phyloP scores from a whole-genome alignment of 64 coral and sea anemone genomes.

The Montipora foliosa region DNA sequence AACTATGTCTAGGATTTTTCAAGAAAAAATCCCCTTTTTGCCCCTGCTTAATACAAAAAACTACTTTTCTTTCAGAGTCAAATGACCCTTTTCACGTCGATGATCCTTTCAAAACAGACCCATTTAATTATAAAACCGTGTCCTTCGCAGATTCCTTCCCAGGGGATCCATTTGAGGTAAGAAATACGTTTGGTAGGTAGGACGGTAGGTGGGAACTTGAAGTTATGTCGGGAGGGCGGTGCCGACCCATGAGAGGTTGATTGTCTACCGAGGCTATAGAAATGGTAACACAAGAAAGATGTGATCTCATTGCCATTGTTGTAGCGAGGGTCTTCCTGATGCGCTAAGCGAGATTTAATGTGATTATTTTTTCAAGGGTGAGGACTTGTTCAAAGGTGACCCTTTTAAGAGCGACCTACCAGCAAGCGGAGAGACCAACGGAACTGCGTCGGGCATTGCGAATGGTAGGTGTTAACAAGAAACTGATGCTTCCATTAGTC shows the following conservation, averaged over 20 bases:
- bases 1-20: background rate
- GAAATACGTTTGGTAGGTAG: background rate
- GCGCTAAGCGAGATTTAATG: too few relatives aligned
- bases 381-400: slow-evolving; percentile 87
- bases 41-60: background rate
- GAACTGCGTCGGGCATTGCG: slow-evolving; percentile 41
- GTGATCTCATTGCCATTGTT: too few relatives aligned
- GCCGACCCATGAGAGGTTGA: too few relatives aligned
- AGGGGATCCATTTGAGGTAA: slow-evolving; percentile 97
- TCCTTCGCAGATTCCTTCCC: slow-evolving; percentile 97
- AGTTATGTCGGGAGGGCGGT: too few relatives aligned
- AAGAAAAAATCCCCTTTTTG: background rate
- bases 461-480: background rate
- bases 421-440: slow-evolving; percentile 64
- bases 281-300: too few relatives aligned
- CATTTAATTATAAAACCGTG: slow-evolving; percentile 97
- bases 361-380: slow-evolving; percentile 47
- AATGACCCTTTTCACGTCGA: slow-evolving; percentile 94
- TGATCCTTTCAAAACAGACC: slow-evolving; percentile 98
- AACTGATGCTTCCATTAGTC: too few relatives aligned
- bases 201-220: too few relatives aligned
- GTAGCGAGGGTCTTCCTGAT: too few relatives aligned
- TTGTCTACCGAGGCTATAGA: too few relatives aligned
- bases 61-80: slow-evolving; percentile 63
- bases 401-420: slow-evolving; percentile 87